phyloP scores from a whole-genome alignment of 2,888 invertebrate genomes.

The Gastracanthus pulcherrimus region DNA sequence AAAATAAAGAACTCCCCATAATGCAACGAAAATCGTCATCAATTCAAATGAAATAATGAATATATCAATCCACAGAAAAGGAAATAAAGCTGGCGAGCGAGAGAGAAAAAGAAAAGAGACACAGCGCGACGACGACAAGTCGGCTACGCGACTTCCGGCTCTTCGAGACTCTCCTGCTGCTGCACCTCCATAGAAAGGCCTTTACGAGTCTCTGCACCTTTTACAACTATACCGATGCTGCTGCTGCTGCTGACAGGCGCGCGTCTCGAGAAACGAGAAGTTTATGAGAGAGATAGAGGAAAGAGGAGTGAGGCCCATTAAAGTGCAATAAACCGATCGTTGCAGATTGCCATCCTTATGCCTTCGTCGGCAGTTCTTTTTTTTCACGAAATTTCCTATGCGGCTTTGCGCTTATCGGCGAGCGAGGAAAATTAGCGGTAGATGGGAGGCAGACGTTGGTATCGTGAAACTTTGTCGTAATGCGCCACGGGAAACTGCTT shows the following conservation, averaged over 20 bases:
- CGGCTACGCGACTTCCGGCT: conserved; percentile 4
- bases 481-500: not conserved
- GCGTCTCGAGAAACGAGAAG: not conserved
- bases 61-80: not conserved
- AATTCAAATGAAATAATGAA: no score
- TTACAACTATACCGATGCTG: no score
- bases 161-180: not conserved
- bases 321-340: not conserved
- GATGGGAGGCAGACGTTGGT: not conserved
- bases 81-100: not conserved
- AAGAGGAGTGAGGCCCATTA: not conserved
- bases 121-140: no score
- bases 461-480: not conserved
- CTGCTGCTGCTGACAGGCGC: no score
- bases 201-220: not conserved
- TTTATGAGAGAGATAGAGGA: not conserved
- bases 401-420: not conserved
- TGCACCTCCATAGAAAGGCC: not conserved
- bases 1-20: no score
- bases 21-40: no score
- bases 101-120: not conserved
- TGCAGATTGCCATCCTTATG: no score
- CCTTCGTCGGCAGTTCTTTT: no score
- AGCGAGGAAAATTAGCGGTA: not conserved
- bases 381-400: not conserved